These are phyloP conservation scores for Eupeodes luniger DNA, from an alignment of 2,888 invertebrate genomes.

Conservation along the genomic window DNA sequence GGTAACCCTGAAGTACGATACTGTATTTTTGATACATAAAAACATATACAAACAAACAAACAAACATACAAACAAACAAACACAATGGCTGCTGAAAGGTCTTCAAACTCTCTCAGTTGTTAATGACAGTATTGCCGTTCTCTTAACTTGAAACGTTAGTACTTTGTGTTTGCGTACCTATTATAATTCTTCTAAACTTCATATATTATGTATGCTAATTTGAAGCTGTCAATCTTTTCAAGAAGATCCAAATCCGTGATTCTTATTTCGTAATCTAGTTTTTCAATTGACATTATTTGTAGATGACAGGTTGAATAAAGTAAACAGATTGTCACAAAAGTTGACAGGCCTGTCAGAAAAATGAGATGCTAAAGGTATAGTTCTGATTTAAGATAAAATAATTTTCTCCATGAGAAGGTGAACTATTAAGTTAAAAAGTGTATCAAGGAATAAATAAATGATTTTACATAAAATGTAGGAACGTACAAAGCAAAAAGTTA, in stretches of 20 bases:
- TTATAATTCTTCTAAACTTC: neutral
- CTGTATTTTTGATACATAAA: slow-evolving; percentile 35
- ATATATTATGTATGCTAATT: slow-evolving; percentile 10
- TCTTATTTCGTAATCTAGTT: neutral
- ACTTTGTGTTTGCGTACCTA: neutral
- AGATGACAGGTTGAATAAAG: neutral
- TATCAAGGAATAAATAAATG: too few species aligned
- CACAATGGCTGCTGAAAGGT: slow-evolving; percentile 50
- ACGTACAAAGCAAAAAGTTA: too few species aligned
- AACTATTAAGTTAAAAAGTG: neutral
- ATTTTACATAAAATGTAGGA: too few species aligned
- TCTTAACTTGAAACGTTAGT: neutral
- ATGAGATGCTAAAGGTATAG: neutral
- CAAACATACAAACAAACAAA: neutral
- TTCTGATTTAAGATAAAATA: neutral
- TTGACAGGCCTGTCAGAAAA: neutral
- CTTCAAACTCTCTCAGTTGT: slow-evolving; percentile 62
- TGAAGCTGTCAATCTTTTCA: neutral
- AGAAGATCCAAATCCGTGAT: neutral
- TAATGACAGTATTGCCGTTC: slow-evolving; percentile 37
- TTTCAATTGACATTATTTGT: neutral
- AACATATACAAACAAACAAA: neutral
- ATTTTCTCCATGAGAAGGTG: neutral
- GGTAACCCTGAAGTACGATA: slow-evolving; percentile 33
- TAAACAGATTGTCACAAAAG: neutral